A percentile compares a stretch with the other conserved stretches of the same genome.
phyloP scores from a whole-genome alignment of 2,888 invertebrate genomes.

The Dasysyrphus albostriatus region DNA sequence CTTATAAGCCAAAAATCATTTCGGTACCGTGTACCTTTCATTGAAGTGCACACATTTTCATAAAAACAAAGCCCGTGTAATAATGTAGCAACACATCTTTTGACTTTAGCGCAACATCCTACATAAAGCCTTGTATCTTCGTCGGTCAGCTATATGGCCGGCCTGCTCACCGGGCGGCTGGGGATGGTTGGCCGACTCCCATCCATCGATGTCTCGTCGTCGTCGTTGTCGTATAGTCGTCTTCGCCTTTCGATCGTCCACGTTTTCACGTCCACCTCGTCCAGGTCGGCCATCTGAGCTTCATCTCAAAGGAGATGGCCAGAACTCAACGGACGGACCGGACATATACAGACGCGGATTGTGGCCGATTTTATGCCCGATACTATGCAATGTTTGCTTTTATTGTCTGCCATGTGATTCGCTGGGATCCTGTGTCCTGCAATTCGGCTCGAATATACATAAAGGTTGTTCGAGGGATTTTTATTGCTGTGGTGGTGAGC shows the following conservation, averaged over 20 bases:
- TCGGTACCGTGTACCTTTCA: conserved; percentile 74
- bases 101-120: conserved; percentile 75
- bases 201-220: conserved; percentile 70
- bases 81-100: conserved; percentile 76
- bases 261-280: not conserved
- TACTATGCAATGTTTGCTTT: conserved; percentile 64
- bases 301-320: conserved; percentile 66
- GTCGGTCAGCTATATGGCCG: conserved; percentile 12
- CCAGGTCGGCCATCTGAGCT: conserved; percentile 65
- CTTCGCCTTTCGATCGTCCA: conserved; percentile 9
- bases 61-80: conserved; percentile 76
- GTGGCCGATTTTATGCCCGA: conserved; percentile 75
- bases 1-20: conserved; percentile 62
- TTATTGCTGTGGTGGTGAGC: conserved; percentile 44
- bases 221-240: not conserved
- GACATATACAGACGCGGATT: conserved; percentile 73
- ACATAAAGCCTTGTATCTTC: conserved; percentile 42
- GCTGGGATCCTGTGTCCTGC: conserved; percentile 59
- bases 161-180: not conserved
- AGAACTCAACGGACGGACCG: conserved; percentile 42
- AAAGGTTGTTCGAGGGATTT: conserved; percentile 65
- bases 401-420: conserved; percentile 75
- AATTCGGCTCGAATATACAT: conserved; percentile 62
- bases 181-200: conserved; percentile 53
- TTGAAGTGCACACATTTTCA: conserved; percentile 75